Evolutionary conservation across 1,140 invertebrate species (phyloP), one percentile per base, ranked within the genome.

Genomic region (Gonatopus flavifemur): DNA sequence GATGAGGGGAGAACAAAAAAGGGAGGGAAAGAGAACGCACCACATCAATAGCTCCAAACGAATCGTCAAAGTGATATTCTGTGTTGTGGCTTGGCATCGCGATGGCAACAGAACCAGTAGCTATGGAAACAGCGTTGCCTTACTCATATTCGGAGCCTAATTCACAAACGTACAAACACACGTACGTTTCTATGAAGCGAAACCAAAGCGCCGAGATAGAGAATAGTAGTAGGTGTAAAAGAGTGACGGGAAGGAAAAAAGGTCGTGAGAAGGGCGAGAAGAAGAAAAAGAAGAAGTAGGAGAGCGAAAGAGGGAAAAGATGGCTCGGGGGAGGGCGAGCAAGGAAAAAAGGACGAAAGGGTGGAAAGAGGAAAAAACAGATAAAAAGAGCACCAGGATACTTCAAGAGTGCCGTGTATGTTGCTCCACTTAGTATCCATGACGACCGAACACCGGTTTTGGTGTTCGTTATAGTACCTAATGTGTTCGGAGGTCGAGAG

Each of bases 51-150:
- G 67, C 61, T 57, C 66, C 66, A 73, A 76, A 74, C 66, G 67
- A 74, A 74, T 72, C 64, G 72, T 74, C 67, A 73, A 66, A 75
- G 68, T 74, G 72, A 75, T 75, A n/a, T n/a, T 77, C 72, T 58
- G 42, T 78, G 76, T 78, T 78, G 74, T 77, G 76, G 47, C 59
- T 35, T 19, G 24, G 62, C 56, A 76, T 78, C 66, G 63, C 76
- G 74, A 76, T 77, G 75, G 76, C 73, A 78, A 77, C 76, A 61
- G 52, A 40, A 42, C 41, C 54, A 56, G 68, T 64, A 55, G 46
- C 57, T 65, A 72, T 71, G 59, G 66, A 37, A 71, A 74, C 71
- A 57, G 49, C 44, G 49, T 58, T 59, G 58, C n/a, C n/a, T n/a
- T n/a, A 58, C 64, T 71, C 57, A 67, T n/a, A n/a, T 70, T 69